Base-by-base conservation (phyloP, 2,888 invertebrate genomes). In the Xanthia icteritia region DNA sequence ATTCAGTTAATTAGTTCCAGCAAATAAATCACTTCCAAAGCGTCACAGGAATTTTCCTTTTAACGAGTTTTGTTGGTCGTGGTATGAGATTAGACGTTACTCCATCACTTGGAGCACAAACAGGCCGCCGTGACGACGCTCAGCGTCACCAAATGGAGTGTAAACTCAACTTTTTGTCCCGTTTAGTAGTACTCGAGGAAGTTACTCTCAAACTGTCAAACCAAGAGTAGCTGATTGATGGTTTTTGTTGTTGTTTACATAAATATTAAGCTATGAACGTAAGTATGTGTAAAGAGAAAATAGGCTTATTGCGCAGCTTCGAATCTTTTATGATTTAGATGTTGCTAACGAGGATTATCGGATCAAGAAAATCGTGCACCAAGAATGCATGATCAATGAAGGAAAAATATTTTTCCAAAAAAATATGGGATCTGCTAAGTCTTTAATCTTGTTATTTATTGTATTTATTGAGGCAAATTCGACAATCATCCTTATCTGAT, bases 171-270 rank as follows among this genome's bases (percentile, higher is more conserved):
- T 89, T 87, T 80, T 85, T 82, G 83, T 75, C 67, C 76, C 76
- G 69, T 82, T 87, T 86, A 88, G 73, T 70, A 73, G 73, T 78
- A 83, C 86, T 77, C 45, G 66, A 36, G 70, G 64, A 87, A 89
- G 69, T 85, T 89, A 78, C 76, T 79, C 76, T 65, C 63, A 77
- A 89, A 77, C 88, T 87, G 89, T 82, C 86, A 77, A 76, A 82
- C 69, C 79, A 70, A 78, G 68, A 77, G 79, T 39, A 51, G n/a
- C 56, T 89, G 86, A 89, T 87, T 87, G 78, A 87, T 87, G 83
- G 65, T 66, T 77, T 71, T 69, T 81, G 65, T 69, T 73, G 64
- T 66, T 64, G 63, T 67, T 68, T 81, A 77, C 60, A 54, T 79
- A 51, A 84, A 65, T 69, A 74, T 73, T 61, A 64, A 67, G 36